Evolutionary conservation across 1,140 invertebrate species (phyloP).

Genomic region (Anastrepha ludens): DNA sequence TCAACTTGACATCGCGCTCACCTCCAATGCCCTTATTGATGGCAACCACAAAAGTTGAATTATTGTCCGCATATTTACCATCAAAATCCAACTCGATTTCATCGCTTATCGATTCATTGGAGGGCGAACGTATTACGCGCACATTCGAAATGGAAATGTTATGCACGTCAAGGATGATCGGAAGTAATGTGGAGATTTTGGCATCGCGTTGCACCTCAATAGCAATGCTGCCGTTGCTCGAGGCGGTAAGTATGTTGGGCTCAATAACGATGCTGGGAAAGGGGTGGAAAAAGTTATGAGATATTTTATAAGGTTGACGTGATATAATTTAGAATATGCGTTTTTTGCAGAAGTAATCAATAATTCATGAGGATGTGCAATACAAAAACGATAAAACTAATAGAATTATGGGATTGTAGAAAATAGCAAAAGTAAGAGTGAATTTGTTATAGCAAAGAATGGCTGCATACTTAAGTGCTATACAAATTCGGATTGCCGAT

Average conservation of each 20-base stretch:
- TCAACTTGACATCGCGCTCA: slow-evolving; percentile 60
- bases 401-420: no score
- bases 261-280: slow-evolving; percentile 68
- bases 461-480: no score
- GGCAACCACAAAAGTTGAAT: slow-evolving; percentile 67
- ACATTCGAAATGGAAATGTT: slow-evolving; percentile 71
- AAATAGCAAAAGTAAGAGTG: no score
- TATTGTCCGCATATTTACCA: slow-evolving; percentile 67
- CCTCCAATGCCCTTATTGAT: slow-evolving; percentile 59
- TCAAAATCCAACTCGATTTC: slow-evolving; percentile 69
- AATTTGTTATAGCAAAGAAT: no score
- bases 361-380: no score
- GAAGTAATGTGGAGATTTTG: slow-evolving; percentile 65
- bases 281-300: no score
- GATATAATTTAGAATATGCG: no score
- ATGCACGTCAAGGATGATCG: slow-evolving; percentile 71
- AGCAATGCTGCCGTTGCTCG: slow-evolving; percentile 67
- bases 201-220: slow-evolving; percentile 69
- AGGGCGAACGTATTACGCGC: slow-evolving; percentile 61
- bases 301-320: no score
- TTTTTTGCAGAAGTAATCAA: no score
- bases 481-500: no score
- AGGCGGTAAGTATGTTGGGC: slow-evolving; percentile 65
- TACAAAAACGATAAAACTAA: no score
- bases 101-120: slow-evolving; percentile 56